Percentiles rank a stretch among this genome's conserved stretches.
phyloP scores from a whole-genome alignment of 2,113 vertebrate genomes.

The Ciconia stormi region DNA sequence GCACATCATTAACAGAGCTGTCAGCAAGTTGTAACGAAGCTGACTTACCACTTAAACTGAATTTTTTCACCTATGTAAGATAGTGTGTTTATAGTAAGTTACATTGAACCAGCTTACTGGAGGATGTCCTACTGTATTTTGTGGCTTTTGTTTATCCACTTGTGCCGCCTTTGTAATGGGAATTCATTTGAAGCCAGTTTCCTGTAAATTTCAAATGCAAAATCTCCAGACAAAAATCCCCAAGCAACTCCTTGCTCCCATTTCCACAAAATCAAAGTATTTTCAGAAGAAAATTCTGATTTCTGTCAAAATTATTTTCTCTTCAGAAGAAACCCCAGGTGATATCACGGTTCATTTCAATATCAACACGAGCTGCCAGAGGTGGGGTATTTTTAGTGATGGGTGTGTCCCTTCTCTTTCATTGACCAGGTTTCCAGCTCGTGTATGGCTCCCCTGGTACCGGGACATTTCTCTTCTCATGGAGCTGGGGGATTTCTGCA shows the following conservation, averaged over 20 bases:
- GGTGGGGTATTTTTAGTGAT: not conserved
- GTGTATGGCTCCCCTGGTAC: rapidly evolving
- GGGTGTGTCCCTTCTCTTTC: not conserved
- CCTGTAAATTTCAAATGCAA: not conserved
- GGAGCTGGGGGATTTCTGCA: not conserved
- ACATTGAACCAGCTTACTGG: not conserved
- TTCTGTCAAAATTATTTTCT: not conserved
- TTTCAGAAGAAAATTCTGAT: not conserved
- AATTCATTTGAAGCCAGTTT: slow-evolving; percentile 38
- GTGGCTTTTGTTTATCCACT: not conserved
- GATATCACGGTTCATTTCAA: not conserved
- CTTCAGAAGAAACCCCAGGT: not conserved
- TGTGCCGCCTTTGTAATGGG: not conserved
- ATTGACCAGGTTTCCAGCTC: not conserved
- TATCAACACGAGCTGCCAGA: not conserved
- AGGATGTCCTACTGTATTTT: not conserved
- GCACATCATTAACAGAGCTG: not conserved
- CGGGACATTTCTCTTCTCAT: not conserved
- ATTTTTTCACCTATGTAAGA: not conserved
- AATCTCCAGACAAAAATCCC: not conserved
- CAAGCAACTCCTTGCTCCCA: not conserved
- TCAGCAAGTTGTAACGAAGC: not conserved
- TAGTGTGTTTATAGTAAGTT: not conserved
- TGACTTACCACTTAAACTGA: not conserved
- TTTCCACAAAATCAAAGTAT: not conserved